phyloP scores from a whole-genome alignment of 2,113 vertebrate species.

The Neogobius melanostomus region DNA sequence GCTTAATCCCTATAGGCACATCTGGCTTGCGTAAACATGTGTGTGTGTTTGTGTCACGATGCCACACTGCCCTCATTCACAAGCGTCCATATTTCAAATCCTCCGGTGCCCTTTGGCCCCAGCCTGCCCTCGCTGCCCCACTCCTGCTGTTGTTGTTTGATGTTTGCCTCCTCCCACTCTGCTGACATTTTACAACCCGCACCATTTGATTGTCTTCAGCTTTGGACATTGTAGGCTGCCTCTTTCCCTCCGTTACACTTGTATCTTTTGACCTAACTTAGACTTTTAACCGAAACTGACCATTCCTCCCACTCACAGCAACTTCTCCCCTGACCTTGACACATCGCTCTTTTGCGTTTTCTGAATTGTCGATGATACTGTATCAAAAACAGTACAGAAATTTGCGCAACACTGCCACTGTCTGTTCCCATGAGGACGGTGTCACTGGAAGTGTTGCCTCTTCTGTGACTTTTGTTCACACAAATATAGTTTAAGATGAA shows the following conservation, averaged over 20 bases:
- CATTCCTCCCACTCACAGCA: not conserved
- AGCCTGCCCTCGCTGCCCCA: constrained; percentile 15
- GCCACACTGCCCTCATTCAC: constrained; percentile 64
- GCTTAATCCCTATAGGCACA: constrained; percentile 35
- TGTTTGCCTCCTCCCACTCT: constrained; percentile 24
- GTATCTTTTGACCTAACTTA: constrained; percentile 17
- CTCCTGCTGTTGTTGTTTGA: constrained; percentile 38
- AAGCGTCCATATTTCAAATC: constrained; percentile 63
- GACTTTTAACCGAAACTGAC: not conserved
- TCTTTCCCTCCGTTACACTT: constrained; percentile 16
- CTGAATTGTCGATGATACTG: not conserved
- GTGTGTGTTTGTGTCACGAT: constrained; percentile 13
- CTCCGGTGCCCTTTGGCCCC: constrained; percentile 21
- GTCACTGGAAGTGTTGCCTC: not conserved
- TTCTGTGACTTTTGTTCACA: not conserved
- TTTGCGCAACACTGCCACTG: not conserved
- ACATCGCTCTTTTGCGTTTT: not conserved
- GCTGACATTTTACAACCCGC: constrained; percentile 40
- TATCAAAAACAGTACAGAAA: not conserved
- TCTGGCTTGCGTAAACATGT: constrained; percentile 13
- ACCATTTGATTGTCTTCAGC: constrained; percentile 50
- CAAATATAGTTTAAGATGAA: no score
- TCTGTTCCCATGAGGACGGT: not conserved
- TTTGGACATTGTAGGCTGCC: not conserved
- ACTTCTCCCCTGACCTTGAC: not conserved